Evolutionary conservation across 2,113 vertebrate genomes (phyloP).

Genomic region (Manacus vitellinus): DNA sequence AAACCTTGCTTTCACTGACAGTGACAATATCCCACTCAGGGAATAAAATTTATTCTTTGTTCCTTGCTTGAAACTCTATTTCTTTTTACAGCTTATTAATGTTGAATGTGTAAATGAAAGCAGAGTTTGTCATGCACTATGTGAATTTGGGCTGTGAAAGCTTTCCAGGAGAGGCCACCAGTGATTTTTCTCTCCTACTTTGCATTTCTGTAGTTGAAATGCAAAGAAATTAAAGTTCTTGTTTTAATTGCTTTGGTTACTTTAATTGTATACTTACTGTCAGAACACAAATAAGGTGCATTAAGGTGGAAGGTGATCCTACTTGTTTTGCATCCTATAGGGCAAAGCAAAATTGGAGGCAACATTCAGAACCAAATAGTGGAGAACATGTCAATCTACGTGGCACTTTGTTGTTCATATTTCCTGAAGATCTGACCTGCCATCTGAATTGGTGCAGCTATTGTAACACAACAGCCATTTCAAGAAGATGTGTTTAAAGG

Average conservation of each 20-base stretch:
- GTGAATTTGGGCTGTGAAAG: neutral
- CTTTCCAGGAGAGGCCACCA: neutral
- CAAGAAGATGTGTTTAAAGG: neutral
- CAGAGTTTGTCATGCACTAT: neutral
- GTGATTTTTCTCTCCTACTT: neutral
- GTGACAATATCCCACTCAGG: neutral
- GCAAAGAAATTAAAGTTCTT: neutral
- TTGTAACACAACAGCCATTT: neutral
- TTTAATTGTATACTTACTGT: neutral
- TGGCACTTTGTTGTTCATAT: neutral
- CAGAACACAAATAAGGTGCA: neutral
- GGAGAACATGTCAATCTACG: fast-evolving
- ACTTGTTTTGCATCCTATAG: neutral
- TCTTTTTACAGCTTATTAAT: neutral
- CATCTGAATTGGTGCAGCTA: fast-evolving
- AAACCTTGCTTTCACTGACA: neutral
- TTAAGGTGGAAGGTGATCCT: neutral
- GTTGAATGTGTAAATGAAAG: neutral
- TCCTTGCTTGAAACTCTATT: neutral
- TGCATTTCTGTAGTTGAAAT: neutral
- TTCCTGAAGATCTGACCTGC: neutral
- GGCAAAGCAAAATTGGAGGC: neutral
- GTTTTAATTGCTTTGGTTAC: neutral
- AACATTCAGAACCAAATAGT: neutral
- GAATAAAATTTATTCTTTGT: neutral